Evolutionary conservation across 1,140 invertebrate genomes (phyloP), one percentile per base, ranked within the genome.

Genomic region (Drosophila pseudoobscura): DNA sequence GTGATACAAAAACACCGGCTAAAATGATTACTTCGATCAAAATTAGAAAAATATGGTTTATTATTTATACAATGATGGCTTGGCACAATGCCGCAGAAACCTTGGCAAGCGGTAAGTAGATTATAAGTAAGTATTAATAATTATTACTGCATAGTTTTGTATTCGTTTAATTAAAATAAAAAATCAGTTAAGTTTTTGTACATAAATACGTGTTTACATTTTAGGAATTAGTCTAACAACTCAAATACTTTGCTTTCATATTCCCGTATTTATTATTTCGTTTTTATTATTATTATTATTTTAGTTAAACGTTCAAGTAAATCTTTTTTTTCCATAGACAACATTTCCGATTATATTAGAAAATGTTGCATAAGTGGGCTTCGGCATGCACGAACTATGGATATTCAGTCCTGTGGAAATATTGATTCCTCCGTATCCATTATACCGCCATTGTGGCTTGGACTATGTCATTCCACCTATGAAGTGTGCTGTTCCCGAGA

Each of bases 401-500:
- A 69, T 41, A 17, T 17, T 17, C 17, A 17, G 17, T 59, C 58
- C 3, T 91, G 90, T 51, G 57, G 64, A 2, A 77, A 68, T 9
- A 55, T 75, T 31, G 82, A 80, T 4, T 54, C 75, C 11, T 47
- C 75, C 11, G 50, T 79, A 0, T 26, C 39, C 3, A 70, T 57
- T 43, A 90, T 91, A 17, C 80, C 91, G 1, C 54, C 74, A 7
- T 65, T 90, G 0, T 91, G 90, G 85, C 63, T 84, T 5, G 89
- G 90, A 9, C 43, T 91, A 6, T 92, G 91, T 15, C 66, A 84
- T 44, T 91, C 90, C 2, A 89, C 91, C 2, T 77, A 79, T 24
- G 70, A 78, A n/a, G 84, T 92, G 2, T 92, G 91, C 49, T 92
- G 91, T 57, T 72, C 85, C 4, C 58, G 54, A 6, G 75, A 91